Percentiles rank a stretch among this genome's conserved stretches.
Conservation (phyloP, 2,113 vertebrate genomes). For the pig (Sus scrofa) region T2T-Sscrofa CM000813.6:2853501-2854000, state of each 20-base stretch:
- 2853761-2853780: not conserved
- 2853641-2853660: not conserved
- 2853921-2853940: too few species aligned
- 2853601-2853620: fast-evolving
- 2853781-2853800: not conserved
- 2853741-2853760: fast-evolving
- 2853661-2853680: fast-evolving
- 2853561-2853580: fast-evolving
- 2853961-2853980: too few species aligned
- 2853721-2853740: not conserved
- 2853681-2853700: fast-evolving
- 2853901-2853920: too few species aligned
- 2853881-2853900: too few species aligned
- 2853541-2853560: not conserved
- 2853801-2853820: not conserved
- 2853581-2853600: not conserved
- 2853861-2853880: fast-evolving
- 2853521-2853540: not conserved
- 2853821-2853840: not conserved
- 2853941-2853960: too few species aligned
- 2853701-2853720: fast-evolving
- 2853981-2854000: too few species aligned
- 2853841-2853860: not conserved
- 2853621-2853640: not conserved
- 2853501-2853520: not conserved